Evolutionary conservation across 2,797 vertebrate species (phyloP).

Genomic region (Acipenser oxyrinchus): DNA sequence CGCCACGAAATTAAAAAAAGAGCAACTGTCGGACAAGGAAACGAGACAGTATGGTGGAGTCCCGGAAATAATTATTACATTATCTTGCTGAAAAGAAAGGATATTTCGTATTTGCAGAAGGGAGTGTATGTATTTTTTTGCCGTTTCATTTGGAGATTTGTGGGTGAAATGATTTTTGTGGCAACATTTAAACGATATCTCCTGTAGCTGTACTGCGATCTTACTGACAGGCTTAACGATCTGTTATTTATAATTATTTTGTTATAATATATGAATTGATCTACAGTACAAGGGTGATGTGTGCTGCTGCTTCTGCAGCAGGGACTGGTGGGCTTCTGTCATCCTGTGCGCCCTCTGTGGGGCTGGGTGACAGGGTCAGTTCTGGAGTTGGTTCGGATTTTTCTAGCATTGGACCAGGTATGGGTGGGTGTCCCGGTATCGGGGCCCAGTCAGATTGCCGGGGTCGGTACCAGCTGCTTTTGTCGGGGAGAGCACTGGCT

Average conservation of each 20-base stretch:
- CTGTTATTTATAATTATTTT: slow-evolving; percentile 33
- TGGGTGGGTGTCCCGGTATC: slow-evolving; percentile 58
- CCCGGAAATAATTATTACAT: slow-evolving; percentile 26
- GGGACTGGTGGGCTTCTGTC: slow-evolving; percentile 57
- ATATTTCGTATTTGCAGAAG: slow-evolving; percentile 39
- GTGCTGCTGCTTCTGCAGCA: slow-evolving; percentile 68
- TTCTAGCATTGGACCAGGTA: slow-evolving; percentile 53
- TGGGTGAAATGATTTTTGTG: slow-evolving; percentile 41
- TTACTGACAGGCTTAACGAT: slow-evolving; percentile 29
- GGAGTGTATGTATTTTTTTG: slow-evolving; percentile 41
- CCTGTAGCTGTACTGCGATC: slow-evolving; percentile 31
- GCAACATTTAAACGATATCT: slow-evolving; percentile 30
- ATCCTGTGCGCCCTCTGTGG: slow-evolving; percentile 61
- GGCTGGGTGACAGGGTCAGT: slow-evolving; percentile 63
- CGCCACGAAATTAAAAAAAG: slow-evolving; percentile 20
- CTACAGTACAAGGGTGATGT: slow-evolving; percentile 67
- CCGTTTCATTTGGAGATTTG: slow-evolving; percentile 30
- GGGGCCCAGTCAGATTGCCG: slow-evolving; percentile 76
- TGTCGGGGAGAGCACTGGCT: slow-evolving; percentile 89
- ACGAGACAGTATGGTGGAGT: slow-evolving; percentile 16
- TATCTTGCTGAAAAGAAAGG: slow-evolving; percentile 36
- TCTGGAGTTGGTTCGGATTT: slow-evolving; percentile 55
- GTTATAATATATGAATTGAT: slow-evolving; percentile 68
- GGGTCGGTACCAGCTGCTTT: slow-evolving; percentile 90
- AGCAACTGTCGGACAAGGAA: slow-evolving; percentile 5